Evolutionary conservation across 2,797 vertebrate species (phyloP), one percentile per base, ranked within the genome.

Genomic region (Trachops cirrhosus): DNA sequence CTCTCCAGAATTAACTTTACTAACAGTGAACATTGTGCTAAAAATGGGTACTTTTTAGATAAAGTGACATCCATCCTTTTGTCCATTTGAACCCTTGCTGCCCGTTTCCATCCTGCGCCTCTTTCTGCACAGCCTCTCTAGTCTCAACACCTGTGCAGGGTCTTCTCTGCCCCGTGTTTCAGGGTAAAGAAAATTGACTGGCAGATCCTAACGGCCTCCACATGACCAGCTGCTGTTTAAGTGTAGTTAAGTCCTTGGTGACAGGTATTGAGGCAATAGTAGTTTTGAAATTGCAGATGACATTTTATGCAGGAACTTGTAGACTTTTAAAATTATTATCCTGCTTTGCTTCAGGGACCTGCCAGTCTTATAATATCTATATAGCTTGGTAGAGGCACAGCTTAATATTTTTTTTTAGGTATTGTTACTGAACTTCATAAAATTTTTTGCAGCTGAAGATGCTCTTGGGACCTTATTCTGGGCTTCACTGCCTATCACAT

Each of bases 351-450:
- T 85, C 14, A 9, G 77, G 78, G 77, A 83, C 34, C 79, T 41
- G 54, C 62, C 71, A 74, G 54, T 80, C 91, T 86, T 91, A 32
- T 68, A 62, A 64, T 80, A 71, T 62, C 88, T 93, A 93, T 89
- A 85, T 90, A 86, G 37, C 29, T 88, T 77, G 44, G 34, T 24
- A 70, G 48, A 85, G 57, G 77, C 75, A 75, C 64, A 71, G 70
- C 54, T 89, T 46, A 67, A 67, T 57, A 24, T n/a, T n/a, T 59
- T n/a, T 39, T 84, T 57, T 37, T 68, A 74, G 37, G 11, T 18
- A 37, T 37, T 59, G 9, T 83, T 59, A 71, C 37, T 52, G 22
- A 2, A 9, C 62, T 89, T 94, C 84, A 70, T 62, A 80, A 71
- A 57, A 46, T 52, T 34, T 77, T 46, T 52, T 48, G 22, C 41